Evolutionary conservation across 1,140 invertebrate genomes (phyloP).

Genomic region (Drosophila kohkoa): DNA sequence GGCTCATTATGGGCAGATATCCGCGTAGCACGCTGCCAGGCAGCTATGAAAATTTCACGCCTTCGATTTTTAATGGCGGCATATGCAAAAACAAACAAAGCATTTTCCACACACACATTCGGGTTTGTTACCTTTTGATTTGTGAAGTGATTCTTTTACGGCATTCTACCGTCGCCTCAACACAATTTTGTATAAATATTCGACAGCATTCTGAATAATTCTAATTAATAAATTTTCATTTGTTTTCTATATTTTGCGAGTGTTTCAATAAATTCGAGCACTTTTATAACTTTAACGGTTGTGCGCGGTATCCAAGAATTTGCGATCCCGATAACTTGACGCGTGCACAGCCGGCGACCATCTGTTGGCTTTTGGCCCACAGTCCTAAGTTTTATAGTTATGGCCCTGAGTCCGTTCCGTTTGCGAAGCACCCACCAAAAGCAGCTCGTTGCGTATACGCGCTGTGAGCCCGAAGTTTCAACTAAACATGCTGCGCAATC

Average conservation of each 20-base stretch:
- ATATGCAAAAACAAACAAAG: conserved; percentile 63
- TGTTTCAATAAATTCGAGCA: conserved; percentile 12
- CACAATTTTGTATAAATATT: conserved; percentile 39
- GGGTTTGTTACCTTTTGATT: conserved; percentile 52
- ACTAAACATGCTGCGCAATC: conserved; percentile 58
- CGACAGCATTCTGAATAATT: conserved; percentile 32
- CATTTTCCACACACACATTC: conserved; percentile 46
- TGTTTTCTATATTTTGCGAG: conserved; percentile 27
- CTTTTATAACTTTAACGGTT: conserved; percentile 57
- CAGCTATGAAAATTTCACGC: conserved; percentile 62
- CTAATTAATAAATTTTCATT: conserved; percentile 15
- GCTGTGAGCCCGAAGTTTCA: conserved; percentile 60
- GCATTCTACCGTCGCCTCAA: conserved; percentile 16
- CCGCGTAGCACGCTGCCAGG: conserved; percentile 41
- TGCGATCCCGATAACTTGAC: conserved; percentile 67
- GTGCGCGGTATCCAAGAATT: conserved; percentile 39
- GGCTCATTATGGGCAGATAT: conserved; percentile 61
- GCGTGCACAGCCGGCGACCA: conserved; percentile 75
- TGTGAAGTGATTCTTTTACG: conserved; percentile 30
- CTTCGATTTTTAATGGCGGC: conserved; percentile 64
- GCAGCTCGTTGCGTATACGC: conserved; percentile 73
- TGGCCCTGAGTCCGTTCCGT: conserved; percentile 19
- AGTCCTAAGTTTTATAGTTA: conserved; percentile 64
- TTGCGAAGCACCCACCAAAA: not conserved
- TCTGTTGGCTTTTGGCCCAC: conserved; percentile 71